These are phyloP conservation scores for Venusia cambrica DNA, from an alignment of 2,888 invertebrate species.

Conservation along the genomic window DNA sequence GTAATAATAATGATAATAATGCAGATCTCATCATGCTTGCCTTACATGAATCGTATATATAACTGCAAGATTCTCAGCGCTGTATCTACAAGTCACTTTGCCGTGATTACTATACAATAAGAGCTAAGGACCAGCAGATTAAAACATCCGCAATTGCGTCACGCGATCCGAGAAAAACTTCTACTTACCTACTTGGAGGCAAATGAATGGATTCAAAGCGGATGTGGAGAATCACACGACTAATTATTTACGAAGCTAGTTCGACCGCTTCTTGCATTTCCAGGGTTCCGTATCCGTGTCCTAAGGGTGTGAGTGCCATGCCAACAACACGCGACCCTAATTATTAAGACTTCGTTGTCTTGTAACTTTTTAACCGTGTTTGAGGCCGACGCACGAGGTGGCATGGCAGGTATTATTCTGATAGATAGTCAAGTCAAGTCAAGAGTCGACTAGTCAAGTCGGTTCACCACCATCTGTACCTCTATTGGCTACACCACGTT, in stretches of 20 bases:
- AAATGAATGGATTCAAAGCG: slow-evolving; percentile 71
- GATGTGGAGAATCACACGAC: slow-evolving; percentile 70
- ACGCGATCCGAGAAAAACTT: slow-evolving; percentile 65
- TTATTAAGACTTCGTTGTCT: too few relatives aligned
- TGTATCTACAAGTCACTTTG: slow-evolving; percentile 10
- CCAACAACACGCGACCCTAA: too few relatives aligned
- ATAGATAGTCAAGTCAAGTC: too few relatives aligned
- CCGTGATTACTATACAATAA: slow-evolving; percentile 15
- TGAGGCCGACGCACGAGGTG: too few relatives aligned
- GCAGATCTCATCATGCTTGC: background rate
- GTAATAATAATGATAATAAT: too few relatives aligned
- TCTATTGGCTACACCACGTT: too few relatives aligned
- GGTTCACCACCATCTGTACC: too few relatives aligned
- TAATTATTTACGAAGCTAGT: slow-evolving; percentile 37
- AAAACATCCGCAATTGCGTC: slow-evolving; percentile 68
- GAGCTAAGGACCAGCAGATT: slow-evolving; percentile 15
- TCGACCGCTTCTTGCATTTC: slow-evolving; percentile 53
- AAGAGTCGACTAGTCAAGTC: too few relatives aligned
- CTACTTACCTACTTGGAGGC: slow-evolving; percentile 47
- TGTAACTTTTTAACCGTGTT: too few relatives aligned
- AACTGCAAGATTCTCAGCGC: slow-evolving; percentile 3
- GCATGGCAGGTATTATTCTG: too few relatives aligned
- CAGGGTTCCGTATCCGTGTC: too few relatives aligned
- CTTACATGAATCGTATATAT: background rate
- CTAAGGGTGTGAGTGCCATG: too few relatives aligned